Conservation (phyloP, 2,797 vertebrate species). For the Ceyx erithaca region DNA sequence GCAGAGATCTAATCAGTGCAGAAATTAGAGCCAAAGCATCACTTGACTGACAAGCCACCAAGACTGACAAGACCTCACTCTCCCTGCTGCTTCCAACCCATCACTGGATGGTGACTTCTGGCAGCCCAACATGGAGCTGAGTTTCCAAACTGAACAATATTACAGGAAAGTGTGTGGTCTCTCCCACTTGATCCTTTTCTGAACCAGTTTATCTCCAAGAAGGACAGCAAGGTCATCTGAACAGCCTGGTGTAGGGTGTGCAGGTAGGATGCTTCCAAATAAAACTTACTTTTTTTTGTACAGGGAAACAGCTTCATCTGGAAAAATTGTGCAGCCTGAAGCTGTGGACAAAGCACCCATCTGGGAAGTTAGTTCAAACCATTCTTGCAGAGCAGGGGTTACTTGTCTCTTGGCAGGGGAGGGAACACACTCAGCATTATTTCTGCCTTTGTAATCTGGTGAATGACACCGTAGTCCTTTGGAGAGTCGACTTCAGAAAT, state of each 20-base stretch:
- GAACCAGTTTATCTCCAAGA: background rate
- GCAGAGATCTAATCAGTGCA: background rate
- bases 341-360: background rate
- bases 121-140: background rate
- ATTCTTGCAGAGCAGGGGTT: background rate
- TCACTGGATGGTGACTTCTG: background rate
- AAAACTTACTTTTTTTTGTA: background rate
- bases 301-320: background rate
- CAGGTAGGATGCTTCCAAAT: background rate
- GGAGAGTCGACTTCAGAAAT: background rate
- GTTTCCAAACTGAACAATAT: background rate
- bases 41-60: background rate
- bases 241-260: background rate
- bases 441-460: slow-evolving; percentile 35
- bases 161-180: background rate
- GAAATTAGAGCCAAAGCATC: background rate
- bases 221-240: background rate
- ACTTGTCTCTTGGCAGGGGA: background rate
- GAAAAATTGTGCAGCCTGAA: background rate
- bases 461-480: slow-evolving; percentile 29
- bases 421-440: slow-evolving; percentile 42
- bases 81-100: fast-evolving
- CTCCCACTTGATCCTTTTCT: background rate
- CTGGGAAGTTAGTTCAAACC: background rate
- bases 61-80: background rate